phyloP scores from a whole-genome alignment of 2,888 invertebrate species.

The Fragum whitleyi region DNA sequence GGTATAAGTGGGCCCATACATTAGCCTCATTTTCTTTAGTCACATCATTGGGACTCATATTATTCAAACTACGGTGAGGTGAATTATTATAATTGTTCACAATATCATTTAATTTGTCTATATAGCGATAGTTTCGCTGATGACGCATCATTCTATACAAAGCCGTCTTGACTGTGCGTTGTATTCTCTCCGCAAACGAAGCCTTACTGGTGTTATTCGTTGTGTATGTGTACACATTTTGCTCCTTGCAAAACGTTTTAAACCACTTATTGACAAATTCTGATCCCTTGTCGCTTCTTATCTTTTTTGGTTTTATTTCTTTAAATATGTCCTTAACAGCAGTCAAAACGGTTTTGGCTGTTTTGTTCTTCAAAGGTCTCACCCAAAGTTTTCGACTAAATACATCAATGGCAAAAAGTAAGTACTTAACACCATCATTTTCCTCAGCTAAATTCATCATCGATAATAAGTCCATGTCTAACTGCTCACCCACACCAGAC shows the following conservation, averaged over 20 bases:
- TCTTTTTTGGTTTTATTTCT: constrained; percentile 26
- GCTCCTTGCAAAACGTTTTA: constrained; percentile 20
- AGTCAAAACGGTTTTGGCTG: constrained; percentile 31
- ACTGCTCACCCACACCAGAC: constrained; percentile 43
- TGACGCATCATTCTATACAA: constrained; percentile 53
- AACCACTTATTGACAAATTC: constrained; percentile 39
- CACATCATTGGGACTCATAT: constrained; percentile 45
- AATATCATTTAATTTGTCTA: constrained; percentile 43
- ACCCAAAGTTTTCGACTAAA: constrained; percentile 55
- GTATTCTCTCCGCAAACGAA: constrained; percentile 30
- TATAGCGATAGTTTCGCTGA: constrained; percentile 54
- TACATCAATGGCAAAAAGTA: constrained; percentile 51
- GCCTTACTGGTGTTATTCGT: constrained; percentile 36
- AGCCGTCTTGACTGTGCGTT: constrained; percentile 35
- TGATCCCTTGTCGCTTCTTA: constrained; percentile 29
- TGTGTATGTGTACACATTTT: constrained; percentile 26
- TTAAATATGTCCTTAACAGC: constrained; percentile 39
- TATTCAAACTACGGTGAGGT: constrained; percentile 45
- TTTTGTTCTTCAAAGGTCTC: constrained; percentile 48
- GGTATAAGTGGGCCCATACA: constrained; percentile 56
- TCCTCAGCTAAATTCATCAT: constrained; percentile 39
- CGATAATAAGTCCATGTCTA: constrained; percentile 49
- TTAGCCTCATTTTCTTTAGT: constrained; percentile 54
- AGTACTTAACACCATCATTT: constrained; percentile 50
- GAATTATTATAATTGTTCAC: constrained; percentile 49